Evolutionary conservation across 2,113 vertebrate genomes (phyloP).

Genomic region (Callipepla californica): DNA sequence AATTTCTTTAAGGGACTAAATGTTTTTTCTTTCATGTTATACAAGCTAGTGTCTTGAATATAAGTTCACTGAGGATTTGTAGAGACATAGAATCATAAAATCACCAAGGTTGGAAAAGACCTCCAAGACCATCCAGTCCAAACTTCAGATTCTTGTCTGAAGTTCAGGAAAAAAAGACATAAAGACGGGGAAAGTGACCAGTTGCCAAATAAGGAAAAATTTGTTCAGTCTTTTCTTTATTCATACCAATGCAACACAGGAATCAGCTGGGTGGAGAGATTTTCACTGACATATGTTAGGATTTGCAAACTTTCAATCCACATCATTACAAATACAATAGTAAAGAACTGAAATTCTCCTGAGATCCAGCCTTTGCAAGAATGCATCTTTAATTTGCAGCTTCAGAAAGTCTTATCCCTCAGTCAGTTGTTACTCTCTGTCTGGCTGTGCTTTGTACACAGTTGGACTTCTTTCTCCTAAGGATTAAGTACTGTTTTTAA

Average conservation of each 20-base stretch:
- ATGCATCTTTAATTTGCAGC: not conserved
- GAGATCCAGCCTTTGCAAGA: not conserved
- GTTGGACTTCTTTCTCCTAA: not conserved
- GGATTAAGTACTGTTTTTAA: not conserved
- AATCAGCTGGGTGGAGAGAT: not conserved
- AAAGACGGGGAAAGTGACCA: not conserved
- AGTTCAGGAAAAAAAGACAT: not conserved
- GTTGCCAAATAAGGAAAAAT: not conserved
- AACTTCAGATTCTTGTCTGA: not conserved
- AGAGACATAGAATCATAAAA: too few relatives aligned
- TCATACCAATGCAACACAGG: not conserved
- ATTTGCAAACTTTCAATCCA: too few relatives aligned
- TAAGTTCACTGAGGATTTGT: not conserved
- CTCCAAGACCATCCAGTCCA: too few relatives aligned
- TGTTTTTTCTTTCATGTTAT: not conserved
- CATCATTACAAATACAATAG: too few relatives aligned
- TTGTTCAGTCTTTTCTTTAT: not conserved
- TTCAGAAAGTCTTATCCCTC: not conserved
- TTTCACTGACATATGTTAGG: not conserved
- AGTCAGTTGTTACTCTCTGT: not conserved
- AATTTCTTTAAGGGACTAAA: not conserved
- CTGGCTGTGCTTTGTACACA: not conserved
- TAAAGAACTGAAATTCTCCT: not conserved
- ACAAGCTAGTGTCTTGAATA: not conserved
- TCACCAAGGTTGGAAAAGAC: too few relatives aligned